These are phyloP conservation scores for Cancer borealis DNA, from an alignment of 2,888 invertebrate genomes.

Conservation along the genomic window DNA sequence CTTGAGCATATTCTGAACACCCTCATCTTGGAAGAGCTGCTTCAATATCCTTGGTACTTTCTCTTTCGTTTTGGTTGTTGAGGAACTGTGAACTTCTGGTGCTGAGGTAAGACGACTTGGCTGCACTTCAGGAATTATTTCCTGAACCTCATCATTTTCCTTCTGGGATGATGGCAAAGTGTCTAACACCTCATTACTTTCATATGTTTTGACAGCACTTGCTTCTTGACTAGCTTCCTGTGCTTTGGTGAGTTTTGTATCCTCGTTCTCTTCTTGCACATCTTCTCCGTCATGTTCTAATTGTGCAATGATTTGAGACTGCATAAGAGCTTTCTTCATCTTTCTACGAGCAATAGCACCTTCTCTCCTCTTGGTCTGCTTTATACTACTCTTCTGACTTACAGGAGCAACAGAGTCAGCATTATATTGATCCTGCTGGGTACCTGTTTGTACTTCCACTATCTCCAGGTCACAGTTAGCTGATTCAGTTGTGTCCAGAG, in stretches of 20 bases:
- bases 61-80: conserved; percentile 66
- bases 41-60: conserved; percentile 75
- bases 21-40: conserved; percentile 76
- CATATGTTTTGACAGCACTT: neutral
- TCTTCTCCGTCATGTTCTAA: neutral
- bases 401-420: neutral
- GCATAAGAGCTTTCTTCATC: neutral
- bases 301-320: neutral
- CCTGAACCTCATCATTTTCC: conserved; percentile 31
- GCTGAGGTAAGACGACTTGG: neutral
- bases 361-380: neutral
- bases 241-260: conserved; percentile 31
- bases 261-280: neutral
- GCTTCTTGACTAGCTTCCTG: conserved; percentile 43
- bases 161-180: conserved; percentile 38
- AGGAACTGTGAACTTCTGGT: conserved; percentile 36
- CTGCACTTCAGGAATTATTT: neutral
- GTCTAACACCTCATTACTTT: conserved; percentile 24
- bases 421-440: neutral
- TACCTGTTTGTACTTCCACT: neutral
- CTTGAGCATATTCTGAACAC: conserved; percentile 77
- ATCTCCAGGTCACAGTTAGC: neutral
- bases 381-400: neutral
- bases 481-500: neutral
- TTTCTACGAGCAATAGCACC: neutral